Conservation (phyloP, 2,888 invertebrate species). For the Troilus luridus region DNA sequence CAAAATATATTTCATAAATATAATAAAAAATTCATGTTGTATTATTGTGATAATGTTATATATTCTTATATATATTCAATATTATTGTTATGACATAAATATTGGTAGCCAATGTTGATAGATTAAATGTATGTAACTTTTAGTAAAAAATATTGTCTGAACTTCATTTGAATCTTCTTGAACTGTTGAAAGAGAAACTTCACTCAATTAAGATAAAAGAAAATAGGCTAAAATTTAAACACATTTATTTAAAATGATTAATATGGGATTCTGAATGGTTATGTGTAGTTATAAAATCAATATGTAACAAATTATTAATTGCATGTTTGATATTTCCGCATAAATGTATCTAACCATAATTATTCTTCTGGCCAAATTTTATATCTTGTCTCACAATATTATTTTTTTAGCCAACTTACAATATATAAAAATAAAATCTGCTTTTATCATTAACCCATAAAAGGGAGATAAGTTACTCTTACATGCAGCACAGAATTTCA, state of each 20-base stretch:
- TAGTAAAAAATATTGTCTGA: constrained; percentile 35
- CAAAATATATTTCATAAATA: constrained; percentile 52
- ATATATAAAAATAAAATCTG: background rate
- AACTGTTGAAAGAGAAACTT: constrained; percentile 46
- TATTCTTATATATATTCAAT: constrained; percentile 53
- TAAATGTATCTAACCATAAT: background rate
- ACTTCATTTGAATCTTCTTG: background rate
- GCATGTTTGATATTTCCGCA: background rate
- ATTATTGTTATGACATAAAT: constrained; percentile 32
- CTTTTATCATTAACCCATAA: background rate
- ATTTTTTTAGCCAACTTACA: background rate
- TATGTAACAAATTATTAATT: background rate
- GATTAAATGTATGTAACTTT: constrained; percentile 18
- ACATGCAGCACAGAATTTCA: too few species aligned
- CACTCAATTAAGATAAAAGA: background rate
- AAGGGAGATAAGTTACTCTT: background rate
- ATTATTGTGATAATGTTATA: constrained; percentile 50
- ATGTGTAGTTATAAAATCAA: background rate
- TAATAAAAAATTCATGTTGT: constrained; percentile 32
- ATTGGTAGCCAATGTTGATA: background rate
- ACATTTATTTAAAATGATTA: background rate
- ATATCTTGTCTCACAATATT: background rate
- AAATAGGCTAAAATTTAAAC: background rate
- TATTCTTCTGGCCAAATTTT: background rate
- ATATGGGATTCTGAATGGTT: background rate